Evolutionary conservation across 1,140 invertebrate genomes (phyloP).

Genomic region (Drosophila littoralis): DNA sequence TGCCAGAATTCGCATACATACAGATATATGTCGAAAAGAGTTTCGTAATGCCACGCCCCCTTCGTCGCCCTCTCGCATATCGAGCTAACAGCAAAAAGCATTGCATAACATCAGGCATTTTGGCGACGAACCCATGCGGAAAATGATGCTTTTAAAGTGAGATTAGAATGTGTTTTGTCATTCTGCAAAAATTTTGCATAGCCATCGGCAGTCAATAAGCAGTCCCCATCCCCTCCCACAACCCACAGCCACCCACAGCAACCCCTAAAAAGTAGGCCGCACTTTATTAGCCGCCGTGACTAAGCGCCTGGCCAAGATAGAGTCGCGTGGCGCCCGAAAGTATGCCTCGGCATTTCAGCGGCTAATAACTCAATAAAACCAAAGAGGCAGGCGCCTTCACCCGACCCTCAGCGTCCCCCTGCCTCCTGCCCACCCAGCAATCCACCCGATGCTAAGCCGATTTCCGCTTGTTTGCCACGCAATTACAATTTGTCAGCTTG

Average conservation of each 20-base stretch:
- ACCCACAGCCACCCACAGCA: background rate
- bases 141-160: conserved; percentile 46
- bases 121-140: conserved; percentile 36
- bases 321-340: conserved; percentile 49
- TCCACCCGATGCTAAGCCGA: conserved; percentile 58
- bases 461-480: conserved; percentile 80
- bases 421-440: background rate
- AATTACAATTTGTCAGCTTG: conserved; percentile 78
- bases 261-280: conserved; percentile 23
- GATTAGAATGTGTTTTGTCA: conserved; percentile 56
- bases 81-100: conserved; percentile 27
- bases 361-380: conserved; percentile 75
- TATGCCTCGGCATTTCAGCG: conserved; percentile 33
- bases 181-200: conserved; percentile 54
- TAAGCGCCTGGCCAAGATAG: conserved; percentile 57
- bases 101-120: conserved; percentile 25
- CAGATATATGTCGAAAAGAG: conserved; percentile 8
- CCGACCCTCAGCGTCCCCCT: background rate
- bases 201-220: conserved; percentile 51
- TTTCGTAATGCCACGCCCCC: conserved; percentile 7
- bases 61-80: background rate
- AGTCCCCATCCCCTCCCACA: background rate
- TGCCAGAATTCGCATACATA: conserved; percentile 4
- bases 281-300: conserved; percentile 68
- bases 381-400: background rate